These are phyloP conservation scores for Nymphalis io DNA, from an alignment of 1,140 invertebrate species.

Conservation along the genomic window DNA sequence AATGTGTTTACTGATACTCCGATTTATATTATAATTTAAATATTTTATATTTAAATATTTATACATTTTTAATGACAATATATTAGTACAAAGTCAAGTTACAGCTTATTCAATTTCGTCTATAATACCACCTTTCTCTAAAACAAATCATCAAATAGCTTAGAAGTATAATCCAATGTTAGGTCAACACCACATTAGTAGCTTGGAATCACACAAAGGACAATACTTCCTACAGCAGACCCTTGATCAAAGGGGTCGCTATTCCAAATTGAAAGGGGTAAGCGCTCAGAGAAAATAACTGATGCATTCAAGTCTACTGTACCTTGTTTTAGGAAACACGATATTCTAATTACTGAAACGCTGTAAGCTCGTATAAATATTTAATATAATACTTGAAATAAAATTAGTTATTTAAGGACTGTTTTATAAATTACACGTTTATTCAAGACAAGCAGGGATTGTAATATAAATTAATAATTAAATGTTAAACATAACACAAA, in stretches of 20 bases:
- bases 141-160: background rate
- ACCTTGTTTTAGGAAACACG: background rate
- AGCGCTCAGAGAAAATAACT: constrained; percentile 4
- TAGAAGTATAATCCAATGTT: constrained; percentile 1
- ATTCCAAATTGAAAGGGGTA: constrained; percentile 13
- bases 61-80: too few species aligned
- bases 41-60: too few species aligned
- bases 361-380: background rate
- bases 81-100: too few species aligned
- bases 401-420: too few species aligned
- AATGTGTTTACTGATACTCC: too few species aligned
- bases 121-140: background rate
- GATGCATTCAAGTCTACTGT: background rate
- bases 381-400: background rate
- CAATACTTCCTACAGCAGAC: constrained; percentile 7
- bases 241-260: constrained; percentile 15
- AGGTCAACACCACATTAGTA: constrained; percentile 13
- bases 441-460: too few species aligned
- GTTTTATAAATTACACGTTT: too few species aligned
- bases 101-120: too few species aligned
- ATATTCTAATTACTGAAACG: background rate
- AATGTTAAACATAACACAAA: too few species aligned
- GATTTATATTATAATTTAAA: too few species aligned
- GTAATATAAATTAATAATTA: too few species aligned
- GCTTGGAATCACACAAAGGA: constrained; percentile 15